Percentiles rank a stretch among this genome's conserved stretches.
These are phyloP conservation scores for Nemurella pictetii DNA, from an alignment of 2,888 invertebrate genomes.

Conservation along the genomic window DNA sequence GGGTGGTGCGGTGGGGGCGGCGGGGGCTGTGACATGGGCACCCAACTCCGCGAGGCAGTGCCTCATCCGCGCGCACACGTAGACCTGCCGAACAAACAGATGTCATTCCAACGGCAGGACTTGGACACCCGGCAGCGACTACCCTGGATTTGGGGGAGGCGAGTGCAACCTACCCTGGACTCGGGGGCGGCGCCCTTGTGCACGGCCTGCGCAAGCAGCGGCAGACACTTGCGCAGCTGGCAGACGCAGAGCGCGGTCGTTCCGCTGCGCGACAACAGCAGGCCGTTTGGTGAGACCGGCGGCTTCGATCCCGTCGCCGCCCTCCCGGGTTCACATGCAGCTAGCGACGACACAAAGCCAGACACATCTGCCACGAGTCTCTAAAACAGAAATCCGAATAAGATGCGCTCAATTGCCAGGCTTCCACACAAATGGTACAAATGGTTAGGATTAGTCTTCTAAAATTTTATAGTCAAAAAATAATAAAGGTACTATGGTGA, in stretches of 20 bases:
- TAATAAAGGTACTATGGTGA: background rate
- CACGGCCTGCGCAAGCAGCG: slow-evolving; percentile 1
- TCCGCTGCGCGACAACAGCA: background rate
- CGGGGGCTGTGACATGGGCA: slow-evolving; percentile 46
- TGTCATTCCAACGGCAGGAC: too few relatives aligned
- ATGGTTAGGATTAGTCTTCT: background rate
- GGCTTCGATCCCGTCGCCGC: background rate
- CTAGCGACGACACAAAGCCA: background rate
- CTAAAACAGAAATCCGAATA: too few relatives aligned
- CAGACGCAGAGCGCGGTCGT: slow-evolving; percentile 18
- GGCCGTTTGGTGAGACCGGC: too few relatives aligned
- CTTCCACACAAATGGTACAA: too few relatives aligned
- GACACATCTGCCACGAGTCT: background rate
- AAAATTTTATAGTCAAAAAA: background rate
- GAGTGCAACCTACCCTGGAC: background rate
- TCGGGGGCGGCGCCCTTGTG: background rate
- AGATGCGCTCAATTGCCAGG: too few relatives aligned
- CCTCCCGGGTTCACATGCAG: background rate
- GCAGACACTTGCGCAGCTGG: slow-evolving; percentile 31
- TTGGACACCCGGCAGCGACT: too few relatives aligned
- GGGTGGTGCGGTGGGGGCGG: slow-evolving; percentile 43
- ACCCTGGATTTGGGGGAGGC: too few relatives aligned
- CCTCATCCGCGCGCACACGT: slow-evolving; percentile 50
- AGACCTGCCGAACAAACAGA: slow-evolving; percentile 47
- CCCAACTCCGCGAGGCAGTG: slow-evolving; percentile 50